Conservation (phyloP, 2,113 vertebrate genomes). For the Vidua chalybeata region DNA sequence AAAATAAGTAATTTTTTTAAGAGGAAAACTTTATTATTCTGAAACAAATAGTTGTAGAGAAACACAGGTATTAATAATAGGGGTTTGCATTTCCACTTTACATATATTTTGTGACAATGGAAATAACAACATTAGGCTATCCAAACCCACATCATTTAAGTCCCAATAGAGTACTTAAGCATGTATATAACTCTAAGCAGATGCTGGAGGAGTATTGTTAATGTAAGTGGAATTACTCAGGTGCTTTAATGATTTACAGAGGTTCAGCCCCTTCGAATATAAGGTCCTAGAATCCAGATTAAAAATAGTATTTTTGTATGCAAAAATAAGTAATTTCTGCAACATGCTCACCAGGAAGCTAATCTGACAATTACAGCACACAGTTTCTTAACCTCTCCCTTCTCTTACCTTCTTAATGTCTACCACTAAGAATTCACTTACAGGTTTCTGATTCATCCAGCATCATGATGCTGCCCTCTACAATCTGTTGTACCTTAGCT, state of each 20-base stretch:
- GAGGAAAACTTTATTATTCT: constrained; percentile 23
- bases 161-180: neutral
- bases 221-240: neutral
- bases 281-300: neutral
- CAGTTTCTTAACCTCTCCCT: neutral
- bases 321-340: neutral
- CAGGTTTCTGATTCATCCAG: neutral
- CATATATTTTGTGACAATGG: neutral
- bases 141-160: neutral
- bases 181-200: neutral
- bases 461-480: neutral
- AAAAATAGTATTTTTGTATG: neutral
- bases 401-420: neutral
- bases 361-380: neutral
- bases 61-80: constrained; percentile 5
- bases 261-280: neutral
- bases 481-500: neutral
- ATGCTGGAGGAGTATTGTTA: neutral
- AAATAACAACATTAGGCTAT: neutral
- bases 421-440: neutral
- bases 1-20: neutral
- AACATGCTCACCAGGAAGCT: neutral
- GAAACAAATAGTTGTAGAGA: constrained; percentile 19
- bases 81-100: neutral
- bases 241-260: neutral